Evolutionary conservation across 2,888 invertebrate genomes (phyloP).

Genomic region (Sinopyrophorus schimmeli): DNA sequence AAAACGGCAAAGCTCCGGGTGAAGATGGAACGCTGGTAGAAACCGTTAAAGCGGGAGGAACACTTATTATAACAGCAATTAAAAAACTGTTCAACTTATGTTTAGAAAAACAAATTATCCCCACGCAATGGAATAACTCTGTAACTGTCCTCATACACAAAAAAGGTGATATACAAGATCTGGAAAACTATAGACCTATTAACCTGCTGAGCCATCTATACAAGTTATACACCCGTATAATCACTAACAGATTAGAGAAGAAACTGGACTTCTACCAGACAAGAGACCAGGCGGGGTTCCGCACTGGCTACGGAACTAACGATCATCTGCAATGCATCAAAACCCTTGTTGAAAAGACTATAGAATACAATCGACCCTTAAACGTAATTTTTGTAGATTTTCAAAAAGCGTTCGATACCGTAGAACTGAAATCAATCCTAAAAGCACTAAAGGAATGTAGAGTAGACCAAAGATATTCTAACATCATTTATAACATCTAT

Average conservation of each 20-base stretch:
- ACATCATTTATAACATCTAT: background rate
- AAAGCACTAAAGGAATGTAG: background rate
- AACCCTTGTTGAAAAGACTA: slow-evolving; percentile 2
- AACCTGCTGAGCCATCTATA: background rate
- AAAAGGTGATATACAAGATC: background rate
- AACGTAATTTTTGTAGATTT: too few relatives aligned
- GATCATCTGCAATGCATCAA: too few relatives aligned
- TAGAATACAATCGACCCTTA: too few relatives aligned
- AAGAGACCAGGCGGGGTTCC: background rate
- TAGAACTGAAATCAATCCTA: background rate
- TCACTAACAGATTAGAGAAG: background rate
- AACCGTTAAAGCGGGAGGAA: slow-evolving; percentile 2
- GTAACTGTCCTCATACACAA: background rate
- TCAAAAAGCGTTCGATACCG: too few relatives aligned
- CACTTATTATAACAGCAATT: slow-evolving; percentile 1
- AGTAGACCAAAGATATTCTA: background rate
- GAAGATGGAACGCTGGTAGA: slow-evolving; percentile 9
- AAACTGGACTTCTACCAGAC: background rate
- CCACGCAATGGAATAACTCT: background rate
- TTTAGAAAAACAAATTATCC: background rate
- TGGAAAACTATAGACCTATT: background rate
- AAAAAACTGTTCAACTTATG: slow-evolving; percentile 1
- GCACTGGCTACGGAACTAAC: too few relatives aligned
- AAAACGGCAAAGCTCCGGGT: slow-evolving; percentile 12
- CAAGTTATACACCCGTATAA: background rate